Percentiles rank a stretch among this genome's conserved stretches.
Evolutionary conservation across 2,888 invertebrate species (phyloP).

Genomic region (Lampropteryx suffumata): DNA sequence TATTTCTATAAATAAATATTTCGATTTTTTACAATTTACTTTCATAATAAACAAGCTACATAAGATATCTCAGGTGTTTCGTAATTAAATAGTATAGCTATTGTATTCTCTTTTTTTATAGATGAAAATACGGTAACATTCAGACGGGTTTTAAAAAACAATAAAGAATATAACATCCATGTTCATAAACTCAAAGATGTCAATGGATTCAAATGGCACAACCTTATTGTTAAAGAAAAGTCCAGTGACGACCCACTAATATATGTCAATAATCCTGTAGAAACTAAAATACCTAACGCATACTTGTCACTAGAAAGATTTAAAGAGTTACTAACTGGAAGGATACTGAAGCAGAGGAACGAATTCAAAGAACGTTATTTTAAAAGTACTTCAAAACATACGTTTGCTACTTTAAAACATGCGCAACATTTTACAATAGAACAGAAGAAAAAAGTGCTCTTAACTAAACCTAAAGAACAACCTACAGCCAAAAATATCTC

Average conservation of each 20-base stretch:
- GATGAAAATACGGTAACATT: constrained; percentile 31
- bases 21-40: no score
- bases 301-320: constrained; percentile 60
- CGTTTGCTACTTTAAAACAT: background rate
- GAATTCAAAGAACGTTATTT: constrained; percentile 22
- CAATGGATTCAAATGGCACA: constrained; percentile 64
- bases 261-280: constrained; percentile 70
- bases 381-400: background rate
- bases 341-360: constrained; percentile 39
- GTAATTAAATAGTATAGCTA: no score
- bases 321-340: constrained; percentile 46
- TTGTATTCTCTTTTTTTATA: constrained; percentile 8
- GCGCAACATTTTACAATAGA: background rate
- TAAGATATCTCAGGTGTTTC: no score
- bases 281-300: constrained; percentile 60
- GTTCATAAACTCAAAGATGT: constrained; percentile 63
- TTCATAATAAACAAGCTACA: no score
- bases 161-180: constrained; percentile 55
- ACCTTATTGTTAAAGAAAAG: constrained; percentile 50
- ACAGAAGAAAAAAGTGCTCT: background rate
- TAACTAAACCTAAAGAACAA: background rate
- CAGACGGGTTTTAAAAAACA: constrained; percentile 45
- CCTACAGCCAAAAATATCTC: background rate
- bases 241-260: constrained; percentile 44
- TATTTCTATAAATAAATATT: no score